Evolutionary conservation across 2,888 invertebrate genomes (phyloP).

Genomic region (Kuschelorhynchus macadamiae): DNA sequence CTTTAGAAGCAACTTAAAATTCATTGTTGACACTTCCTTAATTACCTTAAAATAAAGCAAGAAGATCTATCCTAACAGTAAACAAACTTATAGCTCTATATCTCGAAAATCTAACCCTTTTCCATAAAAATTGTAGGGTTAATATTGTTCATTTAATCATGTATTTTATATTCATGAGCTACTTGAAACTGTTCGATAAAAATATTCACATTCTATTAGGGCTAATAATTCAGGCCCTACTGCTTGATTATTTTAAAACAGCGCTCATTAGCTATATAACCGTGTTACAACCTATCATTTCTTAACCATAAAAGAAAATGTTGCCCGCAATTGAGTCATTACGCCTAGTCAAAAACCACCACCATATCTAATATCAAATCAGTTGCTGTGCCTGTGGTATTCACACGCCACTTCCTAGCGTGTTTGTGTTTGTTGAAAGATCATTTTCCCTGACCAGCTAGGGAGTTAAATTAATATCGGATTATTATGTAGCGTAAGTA

Average conservation of each 20-base stretch:
- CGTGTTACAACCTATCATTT: constrained; percentile 35
- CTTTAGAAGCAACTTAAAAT: no score
- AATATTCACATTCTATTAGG: neutral
- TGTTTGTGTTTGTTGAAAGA: constrained; percentile 13
- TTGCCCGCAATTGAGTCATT: constrained; percentile 65
- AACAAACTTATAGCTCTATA: no score
- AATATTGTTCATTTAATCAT: no score
- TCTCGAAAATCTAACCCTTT: no score
- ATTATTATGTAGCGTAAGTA: neutral
- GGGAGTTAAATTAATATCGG: constrained; percentile 23
- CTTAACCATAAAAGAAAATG: constrained; percentile 37
- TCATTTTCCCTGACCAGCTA: constrained; percentile 12
- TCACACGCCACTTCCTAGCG: constrained; percentile 36
- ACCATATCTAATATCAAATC: constrained; percentile 36
- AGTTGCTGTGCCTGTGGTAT: constrained; percentile 21
- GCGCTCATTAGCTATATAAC: constrained; percentile 29
- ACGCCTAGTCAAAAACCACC: constrained; percentile 56
- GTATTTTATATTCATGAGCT: no score
- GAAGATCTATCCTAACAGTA: no score
- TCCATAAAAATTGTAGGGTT: no score
- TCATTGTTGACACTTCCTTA: no score
- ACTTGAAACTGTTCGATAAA: no score
- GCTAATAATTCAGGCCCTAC: neutral
- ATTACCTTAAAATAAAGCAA: no score
- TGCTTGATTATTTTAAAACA: constrained; percentile 43